phyloP scores from a whole-genome alignment of 2,888 invertebrate species.

The Panopea generosa region DNA sequence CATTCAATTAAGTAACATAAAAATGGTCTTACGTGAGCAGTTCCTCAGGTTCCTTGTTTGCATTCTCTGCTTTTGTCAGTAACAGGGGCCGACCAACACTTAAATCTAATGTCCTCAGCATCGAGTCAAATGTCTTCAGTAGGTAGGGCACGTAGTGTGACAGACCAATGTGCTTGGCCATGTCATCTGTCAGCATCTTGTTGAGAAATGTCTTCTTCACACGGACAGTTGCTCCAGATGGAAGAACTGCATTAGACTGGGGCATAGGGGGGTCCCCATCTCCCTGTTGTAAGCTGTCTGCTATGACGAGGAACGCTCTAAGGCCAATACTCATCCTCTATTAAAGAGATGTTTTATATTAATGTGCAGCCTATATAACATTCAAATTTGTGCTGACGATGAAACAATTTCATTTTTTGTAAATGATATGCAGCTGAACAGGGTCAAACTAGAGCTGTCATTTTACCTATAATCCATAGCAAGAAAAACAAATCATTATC shows the following conservation, averaged over 20 bases:
- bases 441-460: too few species aligned
- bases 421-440: too few species aligned
- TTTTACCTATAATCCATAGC: too few species aligned
- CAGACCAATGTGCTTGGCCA: slow-evolving; percentile 98
- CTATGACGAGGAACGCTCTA: slow-evolving; percentile 98
- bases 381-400: too few species aligned
- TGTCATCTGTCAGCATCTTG: slow-evolving; percentile 93
- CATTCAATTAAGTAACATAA: too few species aligned
- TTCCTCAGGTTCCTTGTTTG: slow-evolving; percentile 91
- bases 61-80: slow-evolving; percentile 98
- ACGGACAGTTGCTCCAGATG: slow-evolving; percentile 97
- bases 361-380: neutral
- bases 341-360: slow-evolving; percentile 24
- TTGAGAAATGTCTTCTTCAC: slow-evolving; percentile 98
- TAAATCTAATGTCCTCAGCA: slow-evolving; percentile 95
- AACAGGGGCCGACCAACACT: slow-evolving; percentile 98
- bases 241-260: slow-evolving; percentile 95
- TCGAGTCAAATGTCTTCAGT: slow-evolving; percentile 97
- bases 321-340: slow-evolving; percentile 98
- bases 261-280: slow-evolving; percentile 99
- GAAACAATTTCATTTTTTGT: too few species aligned
- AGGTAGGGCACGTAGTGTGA: slow-evolving; percentile 98
- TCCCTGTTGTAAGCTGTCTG: slow-evolving; percentile 99
- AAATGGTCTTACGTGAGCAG: slow-evolving; percentile 82
- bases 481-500: too few species aligned